phyloP scores from a whole-genome alignment of 2,113 vertebrate genomes.

The Phocoena sinus region DNA sequence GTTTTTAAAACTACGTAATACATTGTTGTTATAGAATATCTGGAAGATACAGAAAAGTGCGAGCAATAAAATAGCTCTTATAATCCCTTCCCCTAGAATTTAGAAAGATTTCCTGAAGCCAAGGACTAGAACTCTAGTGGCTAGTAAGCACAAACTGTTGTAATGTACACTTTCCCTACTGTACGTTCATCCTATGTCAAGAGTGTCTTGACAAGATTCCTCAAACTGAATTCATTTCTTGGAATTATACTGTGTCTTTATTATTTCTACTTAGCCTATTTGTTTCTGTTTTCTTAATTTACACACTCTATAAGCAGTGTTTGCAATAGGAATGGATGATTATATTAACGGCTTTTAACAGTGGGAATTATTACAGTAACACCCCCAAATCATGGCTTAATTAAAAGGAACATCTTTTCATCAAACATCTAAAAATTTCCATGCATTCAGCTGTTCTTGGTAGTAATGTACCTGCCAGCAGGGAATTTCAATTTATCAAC shows the following conservation, averaged over 20 bases:
- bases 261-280: not conserved
- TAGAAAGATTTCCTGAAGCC: not conserved
- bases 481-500: slow-evolving; percentile 26
- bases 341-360: slow-evolving; percentile 29
- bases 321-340: slow-evolving; percentile 24
- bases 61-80: slow-evolving; percentile 12
- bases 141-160: not conserved
- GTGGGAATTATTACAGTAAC: not conserved
- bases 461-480: slow-evolving; percentile 38
- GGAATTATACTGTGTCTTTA: not conserved
- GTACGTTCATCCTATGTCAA: not conserved
- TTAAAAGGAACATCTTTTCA: slow-evolving; percentile 24
- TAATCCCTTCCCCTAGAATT: not conserved
- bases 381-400: not conserved
- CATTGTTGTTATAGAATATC: not conserved
- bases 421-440: slow-evolving; percentile 41
- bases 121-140: not conserved
- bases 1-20: not conserved
- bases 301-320: not conserved
- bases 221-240: slow-evolving; percentile 39
- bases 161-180: not conserved
- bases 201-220: not conserved
- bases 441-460: not conserved
- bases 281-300: slow-evolving; percentile 36
- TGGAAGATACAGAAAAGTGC: not conserved